Evolutionary conservation across 1,140 invertebrate genomes (phyloP).

Genomic region (Venustaconcha ellipsiformis): DNA sequence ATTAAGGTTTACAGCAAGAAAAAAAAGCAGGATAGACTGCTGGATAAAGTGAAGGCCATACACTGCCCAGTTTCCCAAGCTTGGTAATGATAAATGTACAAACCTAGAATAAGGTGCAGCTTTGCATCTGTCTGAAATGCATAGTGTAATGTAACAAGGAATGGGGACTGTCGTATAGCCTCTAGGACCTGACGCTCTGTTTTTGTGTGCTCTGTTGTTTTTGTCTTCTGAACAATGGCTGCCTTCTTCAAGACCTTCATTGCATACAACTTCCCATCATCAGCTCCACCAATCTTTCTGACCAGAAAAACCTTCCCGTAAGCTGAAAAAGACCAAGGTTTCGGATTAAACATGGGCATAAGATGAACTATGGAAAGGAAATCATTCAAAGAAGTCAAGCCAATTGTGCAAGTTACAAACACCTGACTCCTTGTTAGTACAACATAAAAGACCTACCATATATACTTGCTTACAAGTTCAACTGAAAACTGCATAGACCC

Average conservation of each 20-base stretch:
- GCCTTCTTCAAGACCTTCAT: constrained; percentile 99
- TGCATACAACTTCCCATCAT: constrained; percentile 96
- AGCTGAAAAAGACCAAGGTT: constrained; percentile 48
- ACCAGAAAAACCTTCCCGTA: constrained; percentile 88
- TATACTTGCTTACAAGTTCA: no score
- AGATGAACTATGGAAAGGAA: no score
- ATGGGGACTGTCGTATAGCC: constrained; percentile 93
- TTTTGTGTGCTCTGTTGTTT: constrained; percentile 70
- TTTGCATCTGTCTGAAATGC: constrained; percentile 99
- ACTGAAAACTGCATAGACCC: no score
- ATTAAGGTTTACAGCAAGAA: no score
- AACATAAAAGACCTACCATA: no score
- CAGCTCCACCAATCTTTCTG: constrained; percentile 86
- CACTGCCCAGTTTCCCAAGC: no score
- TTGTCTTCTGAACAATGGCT: constrained; percentile 74
- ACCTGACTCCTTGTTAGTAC: no score
- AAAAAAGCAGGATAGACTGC: no score
- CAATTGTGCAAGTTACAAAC: no score
- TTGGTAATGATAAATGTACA: constrained; percentile 5
- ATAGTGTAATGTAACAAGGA: constrained; percentile 98
- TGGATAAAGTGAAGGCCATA: no score
- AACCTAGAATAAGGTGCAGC: constrained; percentile 92
- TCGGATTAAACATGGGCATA: not conserved
- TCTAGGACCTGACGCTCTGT: constrained; percentile 98
- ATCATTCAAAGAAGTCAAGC: no score